These are phyloP conservation scores for Drosophila sordidula DNA, from an alignment of 2,888 invertebrate species.

Conservation along the genomic window DNA sequence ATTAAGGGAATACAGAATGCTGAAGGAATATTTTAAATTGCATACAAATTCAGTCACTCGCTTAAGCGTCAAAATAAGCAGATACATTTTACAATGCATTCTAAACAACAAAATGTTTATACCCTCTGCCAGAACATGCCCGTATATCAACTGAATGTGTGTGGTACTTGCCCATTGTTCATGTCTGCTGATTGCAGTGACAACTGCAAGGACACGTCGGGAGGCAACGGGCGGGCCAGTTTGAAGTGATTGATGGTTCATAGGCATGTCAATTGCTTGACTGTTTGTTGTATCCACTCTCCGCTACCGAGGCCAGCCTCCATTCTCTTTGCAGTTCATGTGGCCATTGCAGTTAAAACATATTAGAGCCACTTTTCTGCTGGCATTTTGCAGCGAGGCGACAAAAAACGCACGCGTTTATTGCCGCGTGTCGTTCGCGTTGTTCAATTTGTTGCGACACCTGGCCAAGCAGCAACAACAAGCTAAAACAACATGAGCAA, in stretches of 20 bases:
- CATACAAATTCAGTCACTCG: no score
- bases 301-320: conserved; percentile 8
- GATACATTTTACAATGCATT: neutral
- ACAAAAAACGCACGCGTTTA: conserved; percentile 55
- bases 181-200: conserved; percentile 64
- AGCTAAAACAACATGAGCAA: conserved; percentile 15
- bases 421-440: conserved; percentile 67
- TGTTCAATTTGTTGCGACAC: conserved; percentile 77
- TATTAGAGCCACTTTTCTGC: conserved; percentile 75
- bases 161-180: conserved; percentile 40
- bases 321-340: conserved; percentile 23
- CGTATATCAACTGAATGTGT: conserved; percentile 20
- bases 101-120: conserved; percentile 15
- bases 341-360: conserved; percentile 74
- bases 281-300: conserved; percentile 53
- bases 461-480: conserved; percentile 46
- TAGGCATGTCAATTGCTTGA: conserved; percentile 74
- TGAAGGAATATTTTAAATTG: no score
- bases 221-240: conserved; percentile 26
- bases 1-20: no score
- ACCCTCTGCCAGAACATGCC: conserved; percentile 3
- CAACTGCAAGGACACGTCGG: conserved; percentile 52
- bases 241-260: conserved; percentile 78
- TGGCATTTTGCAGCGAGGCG: conserved; percentile 32
- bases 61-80: no score